Conservation (phyloP, 2,888 invertebrate species). For the Chironomus riparius region DNA sequence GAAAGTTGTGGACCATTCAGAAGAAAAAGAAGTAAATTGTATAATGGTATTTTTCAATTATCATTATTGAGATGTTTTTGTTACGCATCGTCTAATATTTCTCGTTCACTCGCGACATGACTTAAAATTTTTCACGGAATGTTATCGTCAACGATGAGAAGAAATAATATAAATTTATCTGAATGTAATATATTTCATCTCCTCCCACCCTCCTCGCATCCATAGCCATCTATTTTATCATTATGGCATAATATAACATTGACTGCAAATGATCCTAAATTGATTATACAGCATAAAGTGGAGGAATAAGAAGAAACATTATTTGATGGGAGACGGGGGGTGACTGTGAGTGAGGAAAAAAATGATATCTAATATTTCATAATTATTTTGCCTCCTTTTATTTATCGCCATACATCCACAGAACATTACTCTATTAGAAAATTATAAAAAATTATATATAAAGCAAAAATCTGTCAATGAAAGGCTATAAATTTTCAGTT, state of each 20-base stretch:
- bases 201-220: not conserved
- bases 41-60: conserved; percentile 23
- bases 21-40: not conserved
- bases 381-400: not conserved
- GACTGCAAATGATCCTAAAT: conserved; percentile 21
- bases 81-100: not conserved
- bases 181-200: not conserved
- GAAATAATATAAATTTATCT: not conserved
- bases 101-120: not conserved
- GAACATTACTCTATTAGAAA: not conserved
- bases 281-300: conserved; percentile 17
- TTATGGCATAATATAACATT: not conserved
- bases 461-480: conserved; percentile 12
- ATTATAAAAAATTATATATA: too few relatives aligned
- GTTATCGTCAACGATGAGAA: not conserved
- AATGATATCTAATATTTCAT: conserved; percentile 21
- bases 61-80: conserved; percentile 19
- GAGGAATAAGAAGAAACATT: not conserved
- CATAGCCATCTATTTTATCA: too few relatives aligned
- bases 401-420: not conserved
- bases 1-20: not conserved
- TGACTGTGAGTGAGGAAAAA: not conserved
- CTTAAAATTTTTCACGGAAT: not conserved
- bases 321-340: not conserved
- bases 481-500: not conserved